Evolutionary conservation across 1,140 invertebrate genomes (phyloP), one percentile per base, ranked within the genome.

Genomic region (Wasmannia auropunctata): DNA sequence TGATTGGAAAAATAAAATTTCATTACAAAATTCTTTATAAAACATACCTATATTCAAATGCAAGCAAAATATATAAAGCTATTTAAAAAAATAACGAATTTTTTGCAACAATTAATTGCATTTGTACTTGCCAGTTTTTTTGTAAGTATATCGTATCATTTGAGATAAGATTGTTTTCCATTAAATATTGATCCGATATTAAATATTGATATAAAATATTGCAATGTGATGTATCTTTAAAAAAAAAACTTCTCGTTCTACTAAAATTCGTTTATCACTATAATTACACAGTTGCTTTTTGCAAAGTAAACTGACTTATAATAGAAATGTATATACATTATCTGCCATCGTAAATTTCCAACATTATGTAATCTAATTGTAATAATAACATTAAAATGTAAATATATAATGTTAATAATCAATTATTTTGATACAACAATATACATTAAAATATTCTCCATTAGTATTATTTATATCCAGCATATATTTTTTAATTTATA

Each of bases 291-390:
- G 49, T 3, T 14, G 25, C 16, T 31, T 76, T 60, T 76, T 76
- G 31, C 16, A 63, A 63, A 60, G 43, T 63, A 56, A 1, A 63
- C 58, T n/a, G 6, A 25, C 14, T 2, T 46, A 19, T 16, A 4
- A 75, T 74, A 62, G 25, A 63, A 76, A 60, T 10, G 49, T 28
- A 70, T 37, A 28, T n/a, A n/a, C 19, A 62, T 77, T 58, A 62
- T 77, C 8, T 76, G 2, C n/a, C 3, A 56, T 22, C 31, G 40
- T n/a, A 75, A 58, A 58, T 40, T 56, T 56, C n/a, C 8, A 34
- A 25, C 16, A 40, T 40, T 54, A n/a, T n/a, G n/a, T 54, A 72
- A 72, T 34, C n/a, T 69, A 46, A 7, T 54, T n/a, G 19, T 11
- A 54, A 49, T 69, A 28, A 69, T 22, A 1, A 65, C n/a, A 0